A percentile compares a stretch with the other conserved stretches of the same genome.
phyloP scores from a whole-genome alignment of 2,113 vertebrate genomes.

The Melanotaenia duboulayi region DNA sequence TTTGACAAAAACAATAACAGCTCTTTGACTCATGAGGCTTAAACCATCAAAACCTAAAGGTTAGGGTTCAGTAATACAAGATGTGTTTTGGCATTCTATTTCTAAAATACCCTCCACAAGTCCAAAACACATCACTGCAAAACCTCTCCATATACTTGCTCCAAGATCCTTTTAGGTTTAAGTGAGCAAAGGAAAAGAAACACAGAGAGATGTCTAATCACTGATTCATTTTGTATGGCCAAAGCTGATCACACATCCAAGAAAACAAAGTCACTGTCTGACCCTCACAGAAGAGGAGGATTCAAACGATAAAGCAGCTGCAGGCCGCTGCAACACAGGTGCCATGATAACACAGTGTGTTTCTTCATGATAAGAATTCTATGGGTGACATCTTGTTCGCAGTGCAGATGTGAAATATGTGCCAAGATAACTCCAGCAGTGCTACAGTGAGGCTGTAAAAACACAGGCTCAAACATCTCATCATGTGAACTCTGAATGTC shows the following conservation, averaged over 20 bases:
- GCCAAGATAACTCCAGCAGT: background rate
- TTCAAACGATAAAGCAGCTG: conserved; percentile 44
- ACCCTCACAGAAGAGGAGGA: conserved; percentile 21
- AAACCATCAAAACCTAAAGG: background rate
- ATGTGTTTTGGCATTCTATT: background rate
- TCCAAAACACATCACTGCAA: conserved; percentile 1
- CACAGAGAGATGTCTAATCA: conserved; percentile 4
- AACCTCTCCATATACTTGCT: conserved; percentile 11
- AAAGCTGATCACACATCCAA: conserved; percentile 14
- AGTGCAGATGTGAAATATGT: conserved; percentile 5
- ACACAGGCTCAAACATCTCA: background rate
- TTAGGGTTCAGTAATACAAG: background rate
- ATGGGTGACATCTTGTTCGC: conserved; percentile 26
- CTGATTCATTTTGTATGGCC: conserved; percentile 28
- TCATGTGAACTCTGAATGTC: background rate
- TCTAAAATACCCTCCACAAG: background rate
- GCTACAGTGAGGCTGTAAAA: conserved; percentile 1
- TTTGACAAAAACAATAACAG: conserved; percentile 20
- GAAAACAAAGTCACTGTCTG: conserved; percentile 14
- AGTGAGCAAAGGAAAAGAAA: background rate
- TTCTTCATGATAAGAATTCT: conserved; percentile 8
- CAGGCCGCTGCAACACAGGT: conserved; percentile 19
- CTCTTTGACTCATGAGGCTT: conserved; percentile 13
- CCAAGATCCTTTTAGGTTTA: conserved; percentile 19
- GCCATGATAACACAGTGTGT: conserved; percentile 16